Evolutionary conservation across 1,140 invertebrate genomes (phyloP), one percentile per base, ranked within the genome.

Genomic region (Megalopta genalis): DNA sequence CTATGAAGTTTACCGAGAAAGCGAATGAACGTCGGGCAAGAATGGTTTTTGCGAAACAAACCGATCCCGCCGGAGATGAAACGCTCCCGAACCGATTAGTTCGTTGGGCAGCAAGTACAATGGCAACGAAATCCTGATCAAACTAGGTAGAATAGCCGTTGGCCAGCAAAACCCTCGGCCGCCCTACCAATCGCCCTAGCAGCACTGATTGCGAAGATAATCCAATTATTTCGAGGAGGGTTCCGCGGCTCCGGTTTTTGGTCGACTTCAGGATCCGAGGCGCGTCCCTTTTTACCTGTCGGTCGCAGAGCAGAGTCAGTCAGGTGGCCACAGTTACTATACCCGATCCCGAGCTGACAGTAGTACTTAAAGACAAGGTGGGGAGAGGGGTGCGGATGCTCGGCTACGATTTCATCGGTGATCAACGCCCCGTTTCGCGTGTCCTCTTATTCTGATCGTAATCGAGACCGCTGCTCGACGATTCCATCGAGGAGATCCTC

Each of bases 371-470:
- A 32, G 37, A 69, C 16, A 54, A 64, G n/a, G n/a, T n/a, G n/a
- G n/a, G n/a, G n/a, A n/a, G n/a, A n/a, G n/a, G n/a, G n/a, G n/a
- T n/a, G 25, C n/a, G 75, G 25, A 32, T 10, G 9, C 9, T 21
- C 21, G 5, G 46, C 0, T 10, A 18, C 21, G 68, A 72, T 64
- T 37, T 70, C 60, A 57, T 46, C 46, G 76, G 60, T 54, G 64
- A 78, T 78, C 76, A 78, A 57, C 60, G 27, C 49, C 1, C 21
- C 63, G 68, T 72, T 72, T 14, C 60, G 23, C 69, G 60, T 72
- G 69, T 65, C 42, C 76, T 32, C 59, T 72, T 78, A 72, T 72
- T 78, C 37, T 72, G 76, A 78, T 78, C 68, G 60, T 64, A 78
- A 78, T 78, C 76, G 59, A 64, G 52, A 57, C 7, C 46, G 27